Evolutionary conservation across 2,113 vertebrate species (phyloP).

Genomic region (Ammodytes dubius): DNA sequence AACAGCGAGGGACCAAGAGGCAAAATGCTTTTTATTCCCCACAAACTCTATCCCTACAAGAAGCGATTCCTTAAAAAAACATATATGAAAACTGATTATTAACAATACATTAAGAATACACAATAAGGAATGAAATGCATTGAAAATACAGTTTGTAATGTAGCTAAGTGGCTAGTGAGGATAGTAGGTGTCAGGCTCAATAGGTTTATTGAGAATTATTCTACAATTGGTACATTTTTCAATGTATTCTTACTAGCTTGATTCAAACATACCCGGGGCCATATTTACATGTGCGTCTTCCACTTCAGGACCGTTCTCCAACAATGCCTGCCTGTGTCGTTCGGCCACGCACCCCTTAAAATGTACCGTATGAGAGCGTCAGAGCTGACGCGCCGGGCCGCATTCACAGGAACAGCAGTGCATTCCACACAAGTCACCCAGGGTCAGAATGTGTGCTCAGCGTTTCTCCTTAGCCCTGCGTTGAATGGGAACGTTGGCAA

Average conservation of each 20-base stretch:
- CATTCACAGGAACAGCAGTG: constrained; percentile 43
- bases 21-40: constrained; percentile 31
- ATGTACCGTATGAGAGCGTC: constrained; percentile 35
- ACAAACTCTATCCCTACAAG: constrained; percentile 26
- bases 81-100: neutral
- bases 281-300: neutral
- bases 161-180: neutral
- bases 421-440: constrained; percentile 41
- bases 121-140: neutral
- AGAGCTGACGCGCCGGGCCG: constrained; percentile 50
- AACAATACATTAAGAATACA: constrained; percentile 12
- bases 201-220: neutral
- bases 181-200: neutral
- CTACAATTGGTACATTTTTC: neutral
- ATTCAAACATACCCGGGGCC: neutral
- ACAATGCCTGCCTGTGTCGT: constrained; percentile 50
- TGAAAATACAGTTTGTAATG: neutral
- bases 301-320: neutral
- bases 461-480: neutral
- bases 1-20: constrained; percentile 18
- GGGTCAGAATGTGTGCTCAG: constrained; percentile 5
- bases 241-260: neutral
- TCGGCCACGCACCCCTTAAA: neutral
- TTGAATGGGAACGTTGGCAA: neutral
- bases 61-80: neutral